Percentiles rank a stretch among this genome's conserved stretches.
Evolutionary conservation across 2,113 vertebrate genomes (phyloP).

Genomic region (Sylvicapra grimmia): DNA sequence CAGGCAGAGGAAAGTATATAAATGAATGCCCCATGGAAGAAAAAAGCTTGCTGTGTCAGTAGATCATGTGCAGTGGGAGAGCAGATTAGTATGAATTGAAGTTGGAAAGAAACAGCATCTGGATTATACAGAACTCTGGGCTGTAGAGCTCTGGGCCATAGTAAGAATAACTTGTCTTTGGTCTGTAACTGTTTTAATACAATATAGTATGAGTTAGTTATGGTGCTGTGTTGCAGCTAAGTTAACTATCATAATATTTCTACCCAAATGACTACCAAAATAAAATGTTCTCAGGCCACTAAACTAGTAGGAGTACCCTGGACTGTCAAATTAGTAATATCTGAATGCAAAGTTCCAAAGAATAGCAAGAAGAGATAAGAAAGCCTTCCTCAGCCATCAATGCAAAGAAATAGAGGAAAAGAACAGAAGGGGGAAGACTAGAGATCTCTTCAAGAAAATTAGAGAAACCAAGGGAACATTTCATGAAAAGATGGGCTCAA

Average conservation of each 20-base stretch:
- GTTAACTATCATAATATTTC: not conserved
- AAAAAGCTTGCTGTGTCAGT: not conserved
- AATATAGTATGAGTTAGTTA: not conserved
- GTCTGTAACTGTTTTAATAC: not conserved
- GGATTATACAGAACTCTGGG: not conserved
- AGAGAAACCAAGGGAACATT: too few relatives aligned
- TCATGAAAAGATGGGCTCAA: too few relatives aligned
- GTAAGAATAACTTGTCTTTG: not conserved
- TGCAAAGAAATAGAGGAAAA: too few relatives aligned
- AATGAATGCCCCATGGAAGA: not conserved
- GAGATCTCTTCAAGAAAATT: too few relatives aligned
- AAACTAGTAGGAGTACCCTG: not conserved
- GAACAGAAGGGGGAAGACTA: too few relatives aligned
- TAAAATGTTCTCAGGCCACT: not conserved
- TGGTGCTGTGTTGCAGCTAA: not conserved
- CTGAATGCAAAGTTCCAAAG: too few relatives aligned
- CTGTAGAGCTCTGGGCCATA: not conserved
- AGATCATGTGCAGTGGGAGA: not conserved
- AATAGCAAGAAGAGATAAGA: too few relatives aligned
- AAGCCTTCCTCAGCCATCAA: too few relatives aligned
- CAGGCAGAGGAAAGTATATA: not conserved
- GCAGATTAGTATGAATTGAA: not conserved
- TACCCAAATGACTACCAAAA: not conserved
- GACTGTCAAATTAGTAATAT: not conserved
- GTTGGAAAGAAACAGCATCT: not conserved